Evolutionary conservation across 2,797 vertebrate species (phyloP).

Genomic region (Okamejei kenojei): DNA sequence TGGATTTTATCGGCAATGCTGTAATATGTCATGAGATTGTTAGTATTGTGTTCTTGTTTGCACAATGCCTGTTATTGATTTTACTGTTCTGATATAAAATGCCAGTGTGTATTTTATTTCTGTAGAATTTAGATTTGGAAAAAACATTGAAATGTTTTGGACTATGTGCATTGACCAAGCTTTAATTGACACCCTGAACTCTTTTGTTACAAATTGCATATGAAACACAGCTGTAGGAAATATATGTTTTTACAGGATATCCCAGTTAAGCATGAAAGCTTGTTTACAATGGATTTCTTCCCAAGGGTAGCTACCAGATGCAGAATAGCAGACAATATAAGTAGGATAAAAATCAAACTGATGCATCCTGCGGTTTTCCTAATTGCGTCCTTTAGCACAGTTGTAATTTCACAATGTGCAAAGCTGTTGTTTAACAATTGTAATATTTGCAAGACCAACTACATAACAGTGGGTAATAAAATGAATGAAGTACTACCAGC

Average conservation of each 20-base stretch:
- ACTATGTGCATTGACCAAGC: not conserved
- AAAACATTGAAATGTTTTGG: not conserved
- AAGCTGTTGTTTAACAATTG: not conserved
- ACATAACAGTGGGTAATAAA: not conserved
- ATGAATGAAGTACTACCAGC: not conserved
- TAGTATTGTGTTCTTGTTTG: not conserved
- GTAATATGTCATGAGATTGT: not conserved
- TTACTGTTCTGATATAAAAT: not conserved
- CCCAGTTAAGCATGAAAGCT: constrained; percentile 34
- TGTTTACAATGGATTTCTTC: constrained; percentile 17
- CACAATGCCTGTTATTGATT: not conserved
- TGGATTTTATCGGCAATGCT: not conserved
- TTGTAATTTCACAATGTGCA: not conserved
- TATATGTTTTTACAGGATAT: constrained; percentile 25
- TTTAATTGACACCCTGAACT: not conserved
- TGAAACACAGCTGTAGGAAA: constrained; percentile 27
- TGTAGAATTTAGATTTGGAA: not conserved
- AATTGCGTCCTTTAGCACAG: not conserved
- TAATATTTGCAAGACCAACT: not conserved
- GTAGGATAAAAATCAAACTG: not conserved
- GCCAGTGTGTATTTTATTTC: not conserved
- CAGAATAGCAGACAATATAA: not conserved
- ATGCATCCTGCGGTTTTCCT: not conserved
- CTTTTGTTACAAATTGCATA: constrained; percentile 21
- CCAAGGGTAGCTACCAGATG: constrained; percentile 4